Evolutionary conservation across 1,140 invertebrate genomes (phyloP).

Genomic region (Ganaspis sp.): DNA sequence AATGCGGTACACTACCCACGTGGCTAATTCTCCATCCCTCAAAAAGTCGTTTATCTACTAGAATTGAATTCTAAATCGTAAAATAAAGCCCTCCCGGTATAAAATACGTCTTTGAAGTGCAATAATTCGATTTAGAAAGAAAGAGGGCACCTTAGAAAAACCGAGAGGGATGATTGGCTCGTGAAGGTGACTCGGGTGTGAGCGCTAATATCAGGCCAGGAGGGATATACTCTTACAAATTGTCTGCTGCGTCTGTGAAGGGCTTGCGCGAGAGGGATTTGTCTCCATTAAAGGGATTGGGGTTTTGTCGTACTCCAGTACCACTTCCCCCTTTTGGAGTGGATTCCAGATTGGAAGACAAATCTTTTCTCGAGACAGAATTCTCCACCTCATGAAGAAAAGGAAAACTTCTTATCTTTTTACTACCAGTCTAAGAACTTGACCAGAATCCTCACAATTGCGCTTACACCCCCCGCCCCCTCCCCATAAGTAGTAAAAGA

Average conservation of each 20-base stretch:
- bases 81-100: no score
- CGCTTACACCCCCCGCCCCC: not conserved
- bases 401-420: conserved; percentile 20
- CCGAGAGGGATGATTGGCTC: conserved; percentile 58
- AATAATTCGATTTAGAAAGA: conserved; percentile 15
- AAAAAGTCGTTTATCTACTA: no score
- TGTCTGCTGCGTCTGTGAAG: conserved; percentile 63
- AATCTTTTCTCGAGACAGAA: conserved; percentile 47
- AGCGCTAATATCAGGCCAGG: conserved; percentile 61
- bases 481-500: not conserved
- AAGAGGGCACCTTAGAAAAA: conserved; percentile 24
- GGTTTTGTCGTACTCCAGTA: conserved; percentile 72
- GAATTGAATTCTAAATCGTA: no score
- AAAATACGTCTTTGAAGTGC: not conserved
- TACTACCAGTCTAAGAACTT: conserved; percentile 5
- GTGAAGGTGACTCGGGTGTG: conserved; percentile 46
- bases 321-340: conserved; percentile 54
- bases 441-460: not conserved
- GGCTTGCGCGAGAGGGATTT: conserved; percentile 67
- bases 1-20: no score
- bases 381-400: conserved; percentile 36
- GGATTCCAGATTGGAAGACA: conserved; percentile 60
- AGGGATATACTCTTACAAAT: conserved; percentile 74
- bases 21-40: no score
- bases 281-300: conserved; percentile 76